Base-by-base conservation (phyloP, 2,113 vertebrate species). In the Climacteris rufus region DNA sequence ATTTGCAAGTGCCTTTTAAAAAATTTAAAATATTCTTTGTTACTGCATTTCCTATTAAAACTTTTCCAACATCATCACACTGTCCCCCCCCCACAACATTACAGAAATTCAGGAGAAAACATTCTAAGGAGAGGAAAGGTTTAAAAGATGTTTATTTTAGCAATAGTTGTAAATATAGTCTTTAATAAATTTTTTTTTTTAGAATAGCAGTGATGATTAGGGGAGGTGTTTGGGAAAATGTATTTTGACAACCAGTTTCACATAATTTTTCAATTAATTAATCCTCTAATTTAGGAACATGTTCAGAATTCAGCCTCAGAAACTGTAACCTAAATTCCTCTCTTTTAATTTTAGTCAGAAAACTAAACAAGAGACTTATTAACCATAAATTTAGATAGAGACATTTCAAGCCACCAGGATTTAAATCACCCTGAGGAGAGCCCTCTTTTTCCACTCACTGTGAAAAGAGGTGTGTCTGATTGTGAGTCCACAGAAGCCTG, bases 331-430 rank as follows among this genome's bases (percentile, higher is more conserved):
- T 64, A 49, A 90, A 93, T 83, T 82, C n/a, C 49, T 87, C 39
- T 64, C 61, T 89, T 91, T 89, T 76, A 75, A 82, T 90, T 89
- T 95, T 72, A 80, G 37, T 56, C 20, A 65, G 40, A 79, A 83
- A 91, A 57, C 39, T 81, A 79, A 93, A 75, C 33, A 87, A 59
- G 13, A 69, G 63, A 24, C 25, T 18, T 72, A 57, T 22, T 85
- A 95, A 69, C 45, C 37, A 11, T 37, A 37, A 33, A 7, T 92
- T 72, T 83, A 37, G 19, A 56, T 59, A 37, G 49, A 87, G 35
- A n/a, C 25, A 27, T 85, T 85, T 88, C 44, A 76, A 59, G 25
- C 53, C 63, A 65, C 53, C n/a, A 24, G 20, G 4, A 6, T 82
- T 57, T 80, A 53, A 80, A 28, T 88, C 13, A 77, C 45, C 10